Base-by-base conservation (phyloP, 1,140 invertebrate genomes). In the Panagrolaimus sp. region DNA sequence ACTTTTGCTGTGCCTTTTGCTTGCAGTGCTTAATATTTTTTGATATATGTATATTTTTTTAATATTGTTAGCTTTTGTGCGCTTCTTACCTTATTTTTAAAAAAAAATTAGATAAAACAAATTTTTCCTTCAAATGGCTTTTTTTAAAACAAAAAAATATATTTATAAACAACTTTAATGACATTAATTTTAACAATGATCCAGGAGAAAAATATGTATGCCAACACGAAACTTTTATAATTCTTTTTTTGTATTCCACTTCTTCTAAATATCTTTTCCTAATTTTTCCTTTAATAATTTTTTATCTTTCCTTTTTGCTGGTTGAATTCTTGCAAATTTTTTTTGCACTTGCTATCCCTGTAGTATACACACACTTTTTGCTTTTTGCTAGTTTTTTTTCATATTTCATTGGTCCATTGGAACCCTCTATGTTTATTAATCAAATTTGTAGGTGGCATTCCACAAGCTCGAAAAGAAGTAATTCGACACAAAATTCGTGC, bases 401-500 rank as follows among this genome's bases (percentile, higher is more conserved):
- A 27, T 48, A 14, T 66, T 42, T 31, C 14, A 44, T 42, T 45
- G 42, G 9, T 9, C 23, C 23, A 14, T 42, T 7, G 2, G 14
- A 31, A 5, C 53, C 43, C 31, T 23, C 4, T 16, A 67, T 85
- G 51, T 45, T 66, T 47, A 71, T 3, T 47, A 48, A 11, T 68
- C 45, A 44, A 27, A 44, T 51, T 79, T 80, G 69, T 85, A 90
- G 89, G 88, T 86, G 88, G 89, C 85, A 89, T 91, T 88, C 91
- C 94, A 79, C 92, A 93, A 86, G 89, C 95, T 83, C 89, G 96
- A 82, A 98, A 98, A 88, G 96, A 98, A 87, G 93, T 98, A 72
- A 99, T 98, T 83, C 89, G 92, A 77, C 98, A 98, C 87, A 99
- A 99, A 88, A 98, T 99, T 83, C 88, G 96, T 84, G 96, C 96